Evolutionary conservation across 2,797 vertebrate genomes (phyloP).

Genomic region (Aldrovandia affinis): DNA sequence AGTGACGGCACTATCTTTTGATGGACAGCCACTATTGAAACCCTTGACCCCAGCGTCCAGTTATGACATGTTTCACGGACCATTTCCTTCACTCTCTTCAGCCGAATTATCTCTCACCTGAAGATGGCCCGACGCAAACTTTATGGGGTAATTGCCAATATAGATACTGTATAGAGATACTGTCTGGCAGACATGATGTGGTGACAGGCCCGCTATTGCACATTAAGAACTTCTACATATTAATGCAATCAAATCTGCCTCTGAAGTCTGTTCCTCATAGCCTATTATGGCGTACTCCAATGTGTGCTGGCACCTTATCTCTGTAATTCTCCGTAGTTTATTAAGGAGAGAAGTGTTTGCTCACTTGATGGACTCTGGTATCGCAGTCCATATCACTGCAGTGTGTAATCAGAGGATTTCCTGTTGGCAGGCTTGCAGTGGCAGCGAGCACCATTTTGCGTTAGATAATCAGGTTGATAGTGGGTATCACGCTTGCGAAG

Average conservation of each 20-base stretch:
- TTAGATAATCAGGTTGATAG: slow-evolving; percentile 4
- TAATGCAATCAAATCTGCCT: not conserved
- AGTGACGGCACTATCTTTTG: not conserved
- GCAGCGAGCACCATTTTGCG: not conserved
- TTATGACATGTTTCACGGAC: not conserved
- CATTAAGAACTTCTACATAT: slow-evolving; percentile 16
- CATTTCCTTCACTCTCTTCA: not conserved
- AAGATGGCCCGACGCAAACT: slow-evolving; percentile 2
- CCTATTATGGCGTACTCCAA: not conserved
- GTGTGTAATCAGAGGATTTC: not conserved
- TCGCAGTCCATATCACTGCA: not conserved
- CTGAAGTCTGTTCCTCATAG: not conserved
- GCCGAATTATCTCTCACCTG: not conserved
- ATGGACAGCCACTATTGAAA: slow-evolving; percentile 5
- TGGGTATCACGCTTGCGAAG: not conserved
- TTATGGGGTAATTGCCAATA: not conserved
- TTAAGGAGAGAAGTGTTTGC: not conserved
- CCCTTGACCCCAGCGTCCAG: not conserved
- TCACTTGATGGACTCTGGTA: slow-evolving; percentile 7
- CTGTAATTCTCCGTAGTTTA: no score
- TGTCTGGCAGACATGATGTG: slow-evolving; percentile 6
- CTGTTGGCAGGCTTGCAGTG: not conserved
- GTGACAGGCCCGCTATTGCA: slow-evolving; percentile 17
- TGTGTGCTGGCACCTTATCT: not conserved
- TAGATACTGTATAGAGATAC: no score